Evolutionary conservation across 2,797 vertebrate genomes (phyloP).

Genomic region (Cirrhinus molitorella): DNA sequence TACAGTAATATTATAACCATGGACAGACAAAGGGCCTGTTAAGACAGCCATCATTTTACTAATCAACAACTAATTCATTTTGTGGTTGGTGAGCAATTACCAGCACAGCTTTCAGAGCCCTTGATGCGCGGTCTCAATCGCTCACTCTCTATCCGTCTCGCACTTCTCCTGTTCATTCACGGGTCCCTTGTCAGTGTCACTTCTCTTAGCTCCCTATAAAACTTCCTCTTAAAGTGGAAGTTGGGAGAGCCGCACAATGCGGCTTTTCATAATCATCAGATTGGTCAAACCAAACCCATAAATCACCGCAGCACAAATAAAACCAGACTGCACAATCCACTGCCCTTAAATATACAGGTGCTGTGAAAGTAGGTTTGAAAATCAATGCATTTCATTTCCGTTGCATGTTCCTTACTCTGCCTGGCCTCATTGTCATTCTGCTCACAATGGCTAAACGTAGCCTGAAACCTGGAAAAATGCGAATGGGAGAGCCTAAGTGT

Average conservation of each 20-base stretch:
- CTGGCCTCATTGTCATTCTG: slow-evolving; percentile 5
- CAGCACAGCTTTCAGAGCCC: neutral
- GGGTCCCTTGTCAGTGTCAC: slow-evolving; percentile 1
- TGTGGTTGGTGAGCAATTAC: neutral
- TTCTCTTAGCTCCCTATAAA: neutral
- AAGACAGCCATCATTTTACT: neutral
- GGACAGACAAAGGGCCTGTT: no score
- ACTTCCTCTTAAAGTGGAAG: neutral
- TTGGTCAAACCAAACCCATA: slow-evolving; percentile 71
- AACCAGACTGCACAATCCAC: slow-evolving; percentile 73
- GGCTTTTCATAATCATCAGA: slow-evolving; percentile 71
- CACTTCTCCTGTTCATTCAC: neutral
- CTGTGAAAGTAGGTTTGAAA: slow-evolving; percentile 55
- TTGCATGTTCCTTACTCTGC: neutral
- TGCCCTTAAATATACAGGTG: slow-evolving; percentile 68
- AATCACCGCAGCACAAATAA: slow-evolving; percentile 78
- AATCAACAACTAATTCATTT: neutral
- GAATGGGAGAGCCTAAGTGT: neutral
- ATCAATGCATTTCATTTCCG: slow-evolving; percentile 68
- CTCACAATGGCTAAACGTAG: slow-evolving; percentile 30
- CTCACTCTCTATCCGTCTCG: neutral
- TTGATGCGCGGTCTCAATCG: neutral
- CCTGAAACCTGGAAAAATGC: neutral
- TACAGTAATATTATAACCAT: no score
- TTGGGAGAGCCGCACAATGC: slow-evolving; percentile 41